A percentile compares a stretch with the other conserved stretches of the same genome.
Conservation (phyloP, 2,797 vertebrate genomes). For the Microctenopoma stevenorrisi region DNA sequence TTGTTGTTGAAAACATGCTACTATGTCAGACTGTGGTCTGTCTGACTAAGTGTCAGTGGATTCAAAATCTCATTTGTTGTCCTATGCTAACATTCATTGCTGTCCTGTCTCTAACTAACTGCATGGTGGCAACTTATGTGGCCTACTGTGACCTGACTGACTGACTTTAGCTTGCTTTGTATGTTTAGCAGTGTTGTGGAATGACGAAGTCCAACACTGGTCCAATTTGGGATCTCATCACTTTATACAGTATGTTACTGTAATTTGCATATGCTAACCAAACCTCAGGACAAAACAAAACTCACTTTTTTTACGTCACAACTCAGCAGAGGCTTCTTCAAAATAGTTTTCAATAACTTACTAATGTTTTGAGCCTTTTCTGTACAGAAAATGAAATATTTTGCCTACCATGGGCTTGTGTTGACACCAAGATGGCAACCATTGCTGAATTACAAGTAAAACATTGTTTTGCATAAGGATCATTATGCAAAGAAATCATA, state of each 20-base stretch:
- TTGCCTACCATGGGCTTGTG: background rate
- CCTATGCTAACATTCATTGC: slow-evolving; percentile 57
- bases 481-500: slow-evolving; percentile 2
- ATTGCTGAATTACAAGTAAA: slow-evolving; percentile 9
- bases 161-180: slow-evolving; percentile 54
- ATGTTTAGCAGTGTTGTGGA: slow-evolving; percentile 32
- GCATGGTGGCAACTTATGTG: slow-evolving; percentile 60
- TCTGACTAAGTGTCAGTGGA: slow-evolving; percentile 38
- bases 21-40: slow-evolving; percentile 19
- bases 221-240: slow-evolving; percentile 27
- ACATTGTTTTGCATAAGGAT: slow-evolving; percentile 1
- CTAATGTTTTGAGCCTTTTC: background rate
- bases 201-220: slow-evolving; percentile 22
- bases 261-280: slow-evolving; percentile 8
- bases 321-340: background rate
- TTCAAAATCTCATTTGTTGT: slow-evolving; percentile 49
- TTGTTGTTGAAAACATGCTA: slow-evolving; percentile 32
- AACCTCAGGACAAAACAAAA: background rate
- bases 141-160: slow-evolving; percentile 36
- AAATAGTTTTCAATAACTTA: background rate
- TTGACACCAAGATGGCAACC: slow-evolving; percentile 10
- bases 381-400: background rate
- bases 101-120: slow-evolving; percentile 61
- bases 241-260: slow-evolving; percentile 6
- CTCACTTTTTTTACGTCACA: background rate